These are phyloP conservation scores for Margaritifera margaritifera DNA, from an alignment of 2,888 invertebrate species.

Conservation along the genomic window DNA sequence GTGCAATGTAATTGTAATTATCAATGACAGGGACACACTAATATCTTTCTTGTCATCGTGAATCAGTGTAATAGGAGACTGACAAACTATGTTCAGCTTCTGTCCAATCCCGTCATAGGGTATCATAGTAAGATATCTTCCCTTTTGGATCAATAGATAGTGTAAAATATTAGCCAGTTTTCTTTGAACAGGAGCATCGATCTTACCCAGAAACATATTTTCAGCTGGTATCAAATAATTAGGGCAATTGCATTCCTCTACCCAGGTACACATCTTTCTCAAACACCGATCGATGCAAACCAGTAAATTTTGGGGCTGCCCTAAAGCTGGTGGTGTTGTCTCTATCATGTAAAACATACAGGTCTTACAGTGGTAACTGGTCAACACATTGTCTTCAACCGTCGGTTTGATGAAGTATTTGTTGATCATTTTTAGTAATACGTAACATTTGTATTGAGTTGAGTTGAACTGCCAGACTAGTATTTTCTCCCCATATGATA, in stretches of 20 bases:
- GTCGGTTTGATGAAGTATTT: not conserved
- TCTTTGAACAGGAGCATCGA: too few relatives aligned
- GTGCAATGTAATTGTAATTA: too few relatives aligned
- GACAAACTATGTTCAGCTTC: too few relatives aligned
- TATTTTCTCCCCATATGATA: too few relatives aligned
- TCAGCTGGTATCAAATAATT: slow-evolving; percentile 9
- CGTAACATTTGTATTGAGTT: not conserved
- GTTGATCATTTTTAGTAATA: slow-evolving; percentile 5
- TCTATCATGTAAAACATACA: slow-evolving; percentile 6
- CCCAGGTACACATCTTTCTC: not conserved
- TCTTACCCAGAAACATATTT: slow-evolving; percentile 4
- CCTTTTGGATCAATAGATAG: too few relatives aligned
- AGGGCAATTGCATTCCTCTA: not conserved
- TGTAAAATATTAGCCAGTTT: too few relatives aligned
- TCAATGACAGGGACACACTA: too few relatives aligned
- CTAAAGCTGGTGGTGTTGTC: not conserved
- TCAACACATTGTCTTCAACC: not conserved
- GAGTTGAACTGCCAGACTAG: too few relatives aligned
- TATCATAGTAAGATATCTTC: too few relatives aligned
- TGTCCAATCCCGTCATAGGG: too few relatives aligned
- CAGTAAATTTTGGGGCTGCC: slow-evolving; percentile 4
- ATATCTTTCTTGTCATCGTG: too few relatives aligned
- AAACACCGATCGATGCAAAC: not conserved
- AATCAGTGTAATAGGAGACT: too few relatives aligned
- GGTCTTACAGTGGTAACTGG: slow-evolving; percentile 6